Conservation (phyloP, 2,888 invertebrate genomes). For the Ecliptopera silaceata region DNA sequence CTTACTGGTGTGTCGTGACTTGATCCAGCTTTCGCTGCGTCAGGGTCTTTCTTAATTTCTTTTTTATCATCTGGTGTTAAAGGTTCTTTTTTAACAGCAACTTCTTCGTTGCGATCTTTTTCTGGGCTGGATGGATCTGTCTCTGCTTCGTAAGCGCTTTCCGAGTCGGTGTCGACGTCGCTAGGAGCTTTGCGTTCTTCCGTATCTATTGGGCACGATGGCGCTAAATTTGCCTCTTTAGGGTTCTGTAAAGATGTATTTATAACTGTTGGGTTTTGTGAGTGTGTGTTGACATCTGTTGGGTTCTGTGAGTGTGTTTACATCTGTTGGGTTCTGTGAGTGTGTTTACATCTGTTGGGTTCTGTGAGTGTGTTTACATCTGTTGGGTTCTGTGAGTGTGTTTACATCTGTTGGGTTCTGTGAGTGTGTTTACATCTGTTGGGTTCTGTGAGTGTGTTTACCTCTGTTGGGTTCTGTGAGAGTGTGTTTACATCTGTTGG, state of each 20-base stretch:
- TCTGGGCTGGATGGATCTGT: conserved; percentile 1
- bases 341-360: background rate
- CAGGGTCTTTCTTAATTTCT: conserved; percentile 23
- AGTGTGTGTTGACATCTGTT: too few species aligned
- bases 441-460: background rate
- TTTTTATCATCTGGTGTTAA: conserved; percentile 13
- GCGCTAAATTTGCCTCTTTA: background rate
- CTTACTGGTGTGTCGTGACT: conserved; percentile 48
- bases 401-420: background rate
- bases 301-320: background rate
- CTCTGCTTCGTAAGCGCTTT: background rate
- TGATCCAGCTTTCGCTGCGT: conserved; percentile 43
- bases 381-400: background rate
- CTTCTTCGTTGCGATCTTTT: background rate
- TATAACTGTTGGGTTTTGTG: too few species aligned
- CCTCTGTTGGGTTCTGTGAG: background rate
- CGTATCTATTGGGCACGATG: background rate
- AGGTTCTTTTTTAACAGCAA: conserved; percentile 7
- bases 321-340: background rate
- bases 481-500: background rate
- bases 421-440: background rate
- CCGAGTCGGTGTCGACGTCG: background rate
- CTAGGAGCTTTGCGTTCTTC: background rate
- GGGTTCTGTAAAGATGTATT: background rate
- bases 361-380: background rate